A percentile compares a stretch with the other conserved stretches of the same genome.
Evolutionary conservation across 2,113 vertebrate species (phyloP).

Genomic region (Albula goreensis): DNA sequence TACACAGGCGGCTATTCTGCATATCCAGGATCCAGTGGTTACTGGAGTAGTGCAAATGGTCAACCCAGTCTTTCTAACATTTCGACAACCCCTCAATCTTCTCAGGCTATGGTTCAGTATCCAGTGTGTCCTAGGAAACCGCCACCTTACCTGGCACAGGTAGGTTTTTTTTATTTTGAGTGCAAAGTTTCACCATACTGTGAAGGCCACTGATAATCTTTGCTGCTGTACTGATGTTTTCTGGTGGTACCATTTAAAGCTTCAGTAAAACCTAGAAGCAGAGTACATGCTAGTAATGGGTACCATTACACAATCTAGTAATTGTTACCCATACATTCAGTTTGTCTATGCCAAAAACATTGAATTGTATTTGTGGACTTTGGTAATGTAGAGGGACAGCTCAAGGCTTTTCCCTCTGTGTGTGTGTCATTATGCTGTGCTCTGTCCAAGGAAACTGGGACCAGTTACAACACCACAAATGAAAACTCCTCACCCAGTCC

Average conservation of each 20-base stretch:
- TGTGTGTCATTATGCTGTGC: conserved; percentile 33
- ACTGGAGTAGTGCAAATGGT: conserved; percentile 71
- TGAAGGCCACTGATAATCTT: neutral
- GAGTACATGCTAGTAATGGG: no score
- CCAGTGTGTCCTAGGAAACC: conserved; percentile 71
- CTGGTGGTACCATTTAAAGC: no score
- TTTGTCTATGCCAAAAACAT: no score
- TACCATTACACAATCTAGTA: no score
- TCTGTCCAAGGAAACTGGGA: conserved; percentile 54
- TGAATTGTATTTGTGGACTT: neutral
- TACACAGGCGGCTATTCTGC: conserved; percentile 70
- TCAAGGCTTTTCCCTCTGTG: neutral
- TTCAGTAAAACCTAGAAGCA: no score
- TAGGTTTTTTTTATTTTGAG: conserved; percentile 31
- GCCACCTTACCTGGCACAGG: conserved; percentile 67
- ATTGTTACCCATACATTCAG: no score
- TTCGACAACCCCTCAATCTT: conserved; percentile 71
- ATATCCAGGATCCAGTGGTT: conserved; percentile 69
- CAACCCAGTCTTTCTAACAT: conserved; percentile 70
- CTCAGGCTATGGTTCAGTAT: conserved; percentile 79
- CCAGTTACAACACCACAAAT: conserved; percentile 46
- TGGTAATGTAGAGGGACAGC: neutral
- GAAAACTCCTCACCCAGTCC: conserved; percentile 47
- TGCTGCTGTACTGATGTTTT: neutral
- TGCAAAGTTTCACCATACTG: neutral